These are phyloP conservation scores for Grammomys surdaster DNA, from an alignment of 2,113 vertebrate genomes.

Conservation along the genomic window DNA sequence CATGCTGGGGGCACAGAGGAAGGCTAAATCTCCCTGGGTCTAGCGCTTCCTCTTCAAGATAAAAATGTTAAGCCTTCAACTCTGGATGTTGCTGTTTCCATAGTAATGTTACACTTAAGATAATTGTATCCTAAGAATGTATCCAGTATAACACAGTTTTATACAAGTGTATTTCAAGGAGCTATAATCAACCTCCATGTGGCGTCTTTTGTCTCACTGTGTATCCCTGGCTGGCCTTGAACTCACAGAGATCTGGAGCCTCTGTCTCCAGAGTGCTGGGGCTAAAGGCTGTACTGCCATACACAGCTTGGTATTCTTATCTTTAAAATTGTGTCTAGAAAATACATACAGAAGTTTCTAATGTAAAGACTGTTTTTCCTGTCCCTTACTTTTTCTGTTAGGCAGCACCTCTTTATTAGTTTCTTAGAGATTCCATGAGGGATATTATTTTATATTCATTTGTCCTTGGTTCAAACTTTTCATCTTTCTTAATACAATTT, in stretches of 20 bases:
- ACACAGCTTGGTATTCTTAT: background rate
- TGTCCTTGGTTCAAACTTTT: background rate
- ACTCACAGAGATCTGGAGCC: background rate
- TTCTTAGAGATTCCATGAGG: background rate
- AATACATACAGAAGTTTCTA: background rate
- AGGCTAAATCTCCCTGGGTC: background rate
- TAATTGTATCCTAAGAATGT: background rate
- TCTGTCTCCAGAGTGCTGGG: background rate
- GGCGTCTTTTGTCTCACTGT: background rate
- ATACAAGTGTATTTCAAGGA: background rate
- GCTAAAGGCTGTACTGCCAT: background rate
- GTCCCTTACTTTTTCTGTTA: background rate
- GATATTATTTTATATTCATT: conserved; percentile 19
- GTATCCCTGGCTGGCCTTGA: background rate
- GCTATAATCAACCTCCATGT: background rate
- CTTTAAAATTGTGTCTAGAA: background rate
- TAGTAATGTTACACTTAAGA: background rate
- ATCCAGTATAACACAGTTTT: background rate
- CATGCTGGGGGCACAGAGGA: background rate
- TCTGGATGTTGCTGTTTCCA: background rate
- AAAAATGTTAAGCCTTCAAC: background rate
- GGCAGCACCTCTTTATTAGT: background rate
- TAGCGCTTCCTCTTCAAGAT: background rate
- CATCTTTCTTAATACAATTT: conserved; percentile 42
- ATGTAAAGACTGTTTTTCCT: background rate